Percentiles rank a stretch among this genome's conserved stretches.
Evolutionary conservation across 2,888 invertebrate genomes (phyloP).

Genomic region (Shargacucullia verbasci): DNA sequence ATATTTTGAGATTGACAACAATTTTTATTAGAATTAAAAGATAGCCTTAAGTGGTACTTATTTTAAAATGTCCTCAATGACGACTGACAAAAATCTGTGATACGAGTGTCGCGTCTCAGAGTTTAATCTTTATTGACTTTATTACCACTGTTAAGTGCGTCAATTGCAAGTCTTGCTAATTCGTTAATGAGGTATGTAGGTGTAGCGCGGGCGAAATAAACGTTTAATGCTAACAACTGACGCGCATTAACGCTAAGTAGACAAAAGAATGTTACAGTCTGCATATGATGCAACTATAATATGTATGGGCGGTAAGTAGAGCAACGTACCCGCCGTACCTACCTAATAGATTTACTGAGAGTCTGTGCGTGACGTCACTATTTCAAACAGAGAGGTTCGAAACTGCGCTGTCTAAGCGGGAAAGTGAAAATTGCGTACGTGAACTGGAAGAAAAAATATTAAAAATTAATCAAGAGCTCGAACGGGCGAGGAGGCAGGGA

Average conservation of each 20-base stretch:
- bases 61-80: slow-evolving; percentile 25
- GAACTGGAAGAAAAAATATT: slow-evolving; percentile 89
- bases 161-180: slow-evolving; percentile 86
- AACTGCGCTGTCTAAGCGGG: slow-evolving; percentile 75
- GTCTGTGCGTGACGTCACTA: slow-evolving; percentile 63
- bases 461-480: slow-evolving; percentile 87
- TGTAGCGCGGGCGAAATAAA: slow-evolving; percentile 87
- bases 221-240: slow-evolving; percentile 78
- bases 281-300: slow-evolving; percentile 64
- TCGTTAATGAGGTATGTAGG: slow-evolving; percentile 88
- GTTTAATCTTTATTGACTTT: slow-evolving; percentile 75
- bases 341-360: slow-evolving; percentile 68
- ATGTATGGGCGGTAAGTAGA: slow-evolving; percentile 46
- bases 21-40: slow-evolving; percentile 10
- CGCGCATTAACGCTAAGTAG: slow-evolving; percentile 76
- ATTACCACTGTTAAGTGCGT: slow-evolving; percentile 80
- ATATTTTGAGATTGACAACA: slow-evolving; percentile 19
- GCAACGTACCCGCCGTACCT: slow-evolving; percentile 64
- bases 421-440: slow-evolving; percentile 89
- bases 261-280: slow-evolving; percentile 67
- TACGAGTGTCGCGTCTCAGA: slow-evolving; percentile 64
- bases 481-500: slow-evolving; percentile 59
- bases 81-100: slow-evolving; percentile 43
- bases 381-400: slow-evolving; percentile 53
- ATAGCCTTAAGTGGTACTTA: slow-evolving; percentile 16